These are phyloP conservation scores for Actinernus sp. DNA, from an alignment of 92 coral and sea anemone species.

Conservation along the genomic window DNA sequence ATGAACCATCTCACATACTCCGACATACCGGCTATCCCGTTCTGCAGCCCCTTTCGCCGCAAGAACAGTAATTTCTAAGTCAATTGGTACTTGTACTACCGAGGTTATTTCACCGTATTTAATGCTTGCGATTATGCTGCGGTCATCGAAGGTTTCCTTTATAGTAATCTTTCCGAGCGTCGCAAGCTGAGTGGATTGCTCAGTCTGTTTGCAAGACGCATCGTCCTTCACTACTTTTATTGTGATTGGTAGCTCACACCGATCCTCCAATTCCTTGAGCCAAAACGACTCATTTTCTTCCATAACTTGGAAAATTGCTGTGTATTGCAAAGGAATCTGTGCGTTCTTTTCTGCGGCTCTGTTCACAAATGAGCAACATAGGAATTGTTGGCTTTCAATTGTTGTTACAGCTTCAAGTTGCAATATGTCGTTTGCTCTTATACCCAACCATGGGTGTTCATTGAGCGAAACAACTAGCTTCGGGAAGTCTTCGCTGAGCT, in stretches of 20 bases:
- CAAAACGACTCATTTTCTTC: background rate
- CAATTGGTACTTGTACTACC: constrained; percentile 42
- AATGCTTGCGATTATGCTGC: constrained; percentile 42
- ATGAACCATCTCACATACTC: constrained; percentile 44
- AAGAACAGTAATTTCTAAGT: constrained; percentile 33
- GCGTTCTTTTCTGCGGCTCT: background rate
- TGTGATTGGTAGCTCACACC: background rate
- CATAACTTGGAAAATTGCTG: constrained; percentile 12
- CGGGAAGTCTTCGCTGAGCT: constrained; percentile 1
- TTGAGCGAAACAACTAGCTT: constrained; percentile 5
- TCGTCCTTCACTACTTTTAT: background rate
- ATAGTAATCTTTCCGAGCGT: constrained; percentile 3
- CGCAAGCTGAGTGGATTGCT: constrained; percentile 2
- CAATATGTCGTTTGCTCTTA: constrained; percentile 24
- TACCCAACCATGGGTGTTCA: constrained; percentile 15
- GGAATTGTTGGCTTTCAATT: background rate
- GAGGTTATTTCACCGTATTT: constrained; percentile 18
- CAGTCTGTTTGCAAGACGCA: background rate
- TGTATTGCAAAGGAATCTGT: constrained; percentile 9
- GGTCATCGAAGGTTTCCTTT: background rate
- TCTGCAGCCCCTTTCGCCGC: constrained; percentile 51
- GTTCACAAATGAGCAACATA: constrained; percentile 19
- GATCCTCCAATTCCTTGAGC: background rate
- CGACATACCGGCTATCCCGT: constrained; percentile 27
- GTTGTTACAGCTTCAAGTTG: constrained; percentile 4